Conservation (phyloP, 2,888 invertebrate species). For the Orchesella flavescens region DNA sequence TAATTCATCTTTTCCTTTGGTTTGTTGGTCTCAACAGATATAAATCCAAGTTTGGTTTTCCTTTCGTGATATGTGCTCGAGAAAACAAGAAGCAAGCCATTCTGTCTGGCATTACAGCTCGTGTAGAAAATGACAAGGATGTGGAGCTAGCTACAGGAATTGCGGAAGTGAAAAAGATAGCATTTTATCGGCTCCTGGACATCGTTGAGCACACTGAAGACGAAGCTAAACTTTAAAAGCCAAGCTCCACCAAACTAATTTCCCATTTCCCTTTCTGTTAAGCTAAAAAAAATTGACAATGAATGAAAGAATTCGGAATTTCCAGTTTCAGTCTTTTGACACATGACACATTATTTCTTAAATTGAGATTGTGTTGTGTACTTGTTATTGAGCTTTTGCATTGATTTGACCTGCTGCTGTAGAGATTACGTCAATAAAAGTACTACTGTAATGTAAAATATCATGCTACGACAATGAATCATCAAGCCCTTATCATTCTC, state of each 20-base stretch:
- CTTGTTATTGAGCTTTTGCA: no score
- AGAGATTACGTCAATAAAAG: no score
- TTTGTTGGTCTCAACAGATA: neutral
- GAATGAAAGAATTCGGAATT: no score
- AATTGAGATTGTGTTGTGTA: neutral
- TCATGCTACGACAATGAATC: no score
- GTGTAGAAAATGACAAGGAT: conserved; percentile 77
- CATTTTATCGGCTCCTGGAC: conserved; percentile 78
- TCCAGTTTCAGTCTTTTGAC: neutral
- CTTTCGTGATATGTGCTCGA: conserved; percentile 81
- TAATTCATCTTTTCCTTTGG: neutral
- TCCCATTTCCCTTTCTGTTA: neutral
- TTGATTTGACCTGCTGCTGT: no score
- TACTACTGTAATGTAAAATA: no score
- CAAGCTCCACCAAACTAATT: neutral
- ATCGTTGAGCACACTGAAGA: conserved; percentile 74
- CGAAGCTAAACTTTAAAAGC: conserved; percentile 53
- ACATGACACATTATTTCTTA: neutral
- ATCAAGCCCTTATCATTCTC: no score
- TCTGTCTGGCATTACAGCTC: conserved; percentile 77
- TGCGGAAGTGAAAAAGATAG: conserved; percentile 82
- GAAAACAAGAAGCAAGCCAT: conserved; percentile 80
- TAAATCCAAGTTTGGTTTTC: conserved; percentile 79
- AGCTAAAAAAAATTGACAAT: no score
- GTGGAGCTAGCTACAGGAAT: conserved; percentile 79